Evolutionary conservation across 2,888 invertebrate genomes (phyloP).

Genomic region (Drosophila siamana): DNA sequence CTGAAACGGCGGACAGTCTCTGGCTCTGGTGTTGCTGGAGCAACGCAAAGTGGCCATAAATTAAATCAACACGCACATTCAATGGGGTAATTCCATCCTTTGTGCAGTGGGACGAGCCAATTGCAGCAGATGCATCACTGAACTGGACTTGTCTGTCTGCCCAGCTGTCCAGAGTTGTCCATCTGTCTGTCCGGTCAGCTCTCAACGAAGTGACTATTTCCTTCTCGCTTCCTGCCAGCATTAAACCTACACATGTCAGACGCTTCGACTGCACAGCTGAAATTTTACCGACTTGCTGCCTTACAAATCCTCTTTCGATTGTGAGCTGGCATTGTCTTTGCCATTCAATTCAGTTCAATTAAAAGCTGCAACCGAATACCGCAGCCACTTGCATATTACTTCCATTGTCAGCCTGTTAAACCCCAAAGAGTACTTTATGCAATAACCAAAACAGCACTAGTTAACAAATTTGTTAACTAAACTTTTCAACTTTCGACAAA

Average conservation of each 20-base stretch:
- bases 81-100: background rate
- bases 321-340: slow-evolving; percentile 44
- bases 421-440: slow-evolving; percentile 1
- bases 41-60: slow-evolving; percentile 68
- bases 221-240: background rate
- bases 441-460: slow-evolving; percentile 17
- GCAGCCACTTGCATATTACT: slow-evolving; percentile 28
- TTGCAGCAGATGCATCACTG: slow-evolving; percentile 57
- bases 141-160: slow-evolving; percentile 25
- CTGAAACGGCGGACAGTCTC: slow-evolving; percentile 61
- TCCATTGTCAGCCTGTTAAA: slow-evolving; percentile 21
- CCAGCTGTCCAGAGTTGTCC: background rate
- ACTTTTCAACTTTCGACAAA: background rate
- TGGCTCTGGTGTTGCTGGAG: slow-evolving; percentile 38
- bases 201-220: slow-evolving; percentile 50
- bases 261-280: background rate
- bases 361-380: slow-evolving; percentile 29
- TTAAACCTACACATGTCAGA: slow-evolving; percentile 41
- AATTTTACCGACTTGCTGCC: slow-evolving; percentile 21
- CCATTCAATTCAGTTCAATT: slow-evolving; percentile 62
- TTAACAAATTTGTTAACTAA: background rate
- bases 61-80: slow-evolving; percentile 68
- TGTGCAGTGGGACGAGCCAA: slow-evolving; percentile 39
- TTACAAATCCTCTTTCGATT: slow-evolving; percentile 39
- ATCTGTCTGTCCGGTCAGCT: background rate